Base-by-base conservation (phyloP, 2,888 invertebrate genomes). In the Glaucopsyche alexis region DNA sequence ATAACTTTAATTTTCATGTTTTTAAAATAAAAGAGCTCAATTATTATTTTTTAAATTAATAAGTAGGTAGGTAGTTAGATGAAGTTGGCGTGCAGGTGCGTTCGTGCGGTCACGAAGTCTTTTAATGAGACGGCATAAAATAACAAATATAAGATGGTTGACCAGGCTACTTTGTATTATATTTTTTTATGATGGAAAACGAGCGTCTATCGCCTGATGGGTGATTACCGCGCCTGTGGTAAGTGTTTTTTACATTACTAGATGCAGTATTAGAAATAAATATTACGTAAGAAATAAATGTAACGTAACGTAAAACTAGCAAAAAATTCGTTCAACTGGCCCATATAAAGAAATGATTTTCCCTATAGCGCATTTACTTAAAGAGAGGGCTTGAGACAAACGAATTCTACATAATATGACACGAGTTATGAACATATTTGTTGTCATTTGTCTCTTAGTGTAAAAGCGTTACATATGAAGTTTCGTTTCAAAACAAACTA, bases 61-160 rank as follows among this genome's bases (percentile, higher is more conserved):
- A 7, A 45, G 14, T 69, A 69, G 8, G 29, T 69, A 49, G 47
- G 47, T 13, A 69, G 29, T 29, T 47, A 7, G 13, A 47, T 5
- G 47, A 3, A 29, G 29, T 29, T 49, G 69, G 69, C 69, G 69
- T 49, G 69, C 45, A 19, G 14, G 13, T 11, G 16, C 47, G 14
- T 69, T 69, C 69, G 69, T 69, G 69, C 47, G 45, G 69, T 69
- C 69, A 69, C 69, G 69, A 69, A 47, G 29, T 47, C 19, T 11
- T 11, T 19, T 69, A 69, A 69, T 69, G 69, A 69, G 69, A 14
- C 47, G 29, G 29, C 69, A 47, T 69, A 69, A 67, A 67, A 40
- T 67, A 67, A 67, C 67, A 45, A 67, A 69, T 49, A 69, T 67
- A 67, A 69, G 69, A 69, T 38, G 69, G 29, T 13, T 29, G 60